Conservation (phyloP, 2,113 vertebrate species). For the Neodontobutis hainanensis region DNA sequence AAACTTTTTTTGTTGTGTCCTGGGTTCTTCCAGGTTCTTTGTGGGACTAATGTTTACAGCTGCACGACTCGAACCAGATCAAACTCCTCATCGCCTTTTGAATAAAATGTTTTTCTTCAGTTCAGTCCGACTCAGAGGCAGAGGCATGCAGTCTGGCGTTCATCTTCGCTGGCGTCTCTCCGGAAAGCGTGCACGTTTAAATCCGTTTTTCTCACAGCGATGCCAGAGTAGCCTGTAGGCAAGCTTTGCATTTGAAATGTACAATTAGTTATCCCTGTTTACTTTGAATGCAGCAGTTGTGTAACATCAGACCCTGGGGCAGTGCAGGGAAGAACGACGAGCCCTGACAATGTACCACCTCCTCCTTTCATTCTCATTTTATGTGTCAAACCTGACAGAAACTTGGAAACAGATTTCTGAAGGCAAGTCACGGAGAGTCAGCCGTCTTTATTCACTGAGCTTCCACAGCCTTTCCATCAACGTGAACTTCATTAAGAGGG, state of each 20-base stretch:
- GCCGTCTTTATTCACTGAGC: not conserved
- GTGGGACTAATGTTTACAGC: slow-evolving; percentile 12
- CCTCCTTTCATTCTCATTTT: slow-evolving; percentile 23
- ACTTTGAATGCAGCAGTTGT: slow-evolving; percentile 67
- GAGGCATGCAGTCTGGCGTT: slow-evolving; percentile 62
- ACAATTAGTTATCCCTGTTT: slow-evolving; percentile 79
- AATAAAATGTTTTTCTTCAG: slow-evolving; percentile 33
- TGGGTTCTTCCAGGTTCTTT: slow-evolving; percentile 19
- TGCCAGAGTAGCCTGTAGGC: slow-evolving; percentile 72
- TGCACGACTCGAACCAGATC: slow-evolving; percentile 39
- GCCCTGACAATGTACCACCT: slow-evolving; percentile 32
- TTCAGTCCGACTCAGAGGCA: slow-evolving; percentile 40
- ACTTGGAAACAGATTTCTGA: slow-evolving; percentile 11
- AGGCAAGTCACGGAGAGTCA: not conserved
- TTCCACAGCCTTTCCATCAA: no score
- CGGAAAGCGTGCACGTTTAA: slow-evolving; percentile 64
- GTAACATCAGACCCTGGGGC: slow-evolving; percentile 63
- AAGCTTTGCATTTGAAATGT: slow-evolving; percentile 79
- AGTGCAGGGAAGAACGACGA: slow-evolving; percentile 24
- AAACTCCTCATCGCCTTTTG: slow-evolving; percentile 26
- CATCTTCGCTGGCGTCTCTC: slow-evolving; percentile 59
- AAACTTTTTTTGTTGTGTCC: slow-evolving; percentile 3
- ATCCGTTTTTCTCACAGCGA: slow-evolving; percentile 71
- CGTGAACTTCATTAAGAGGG: no score
- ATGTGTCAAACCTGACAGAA: slow-evolving; percentile 20